phyloP scores from a whole-genome alignment of 2,797 vertebrate genomes.

The Telmatherina bonti region DNA sequence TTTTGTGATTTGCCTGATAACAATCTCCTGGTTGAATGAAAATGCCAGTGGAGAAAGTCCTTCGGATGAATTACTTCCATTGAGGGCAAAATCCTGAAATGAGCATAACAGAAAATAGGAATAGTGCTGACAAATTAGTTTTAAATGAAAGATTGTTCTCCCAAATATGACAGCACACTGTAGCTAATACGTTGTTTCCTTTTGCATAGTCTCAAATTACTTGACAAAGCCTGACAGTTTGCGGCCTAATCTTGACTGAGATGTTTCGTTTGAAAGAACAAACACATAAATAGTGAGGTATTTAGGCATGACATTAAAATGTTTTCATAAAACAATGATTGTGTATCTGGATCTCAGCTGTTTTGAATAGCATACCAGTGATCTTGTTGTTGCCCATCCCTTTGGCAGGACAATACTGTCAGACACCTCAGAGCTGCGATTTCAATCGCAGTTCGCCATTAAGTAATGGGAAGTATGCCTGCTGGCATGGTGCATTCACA shows the following conservation, averaged over 20 bases:
- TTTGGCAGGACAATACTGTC: slow-evolving; percentile 55
- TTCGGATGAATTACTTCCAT: slow-evolving; percentile 47
- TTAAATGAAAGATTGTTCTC: slow-evolving; percentile 42
- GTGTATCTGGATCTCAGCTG: slow-evolving; percentile 46
- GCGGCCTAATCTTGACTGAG: slow-evolving; percentile 25
- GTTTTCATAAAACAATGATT: slow-evolving; percentile 50
- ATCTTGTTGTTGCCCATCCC: slow-evolving; percentile 54
- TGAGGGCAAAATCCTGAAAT: slow-evolving; percentile 54
- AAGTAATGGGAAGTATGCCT: slow-evolving; percentile 65
- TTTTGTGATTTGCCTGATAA: slow-evolving; percentile 65
- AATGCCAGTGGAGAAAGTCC: slow-evolving; percentile 50
- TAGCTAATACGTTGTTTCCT: slow-evolving; percentile 24
- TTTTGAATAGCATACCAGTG: slow-evolving; percentile 46
- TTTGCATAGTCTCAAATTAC: slow-evolving; percentile 18
- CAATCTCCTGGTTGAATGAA: slow-evolving; percentile 57
- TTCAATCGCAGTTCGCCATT: slow-evolving; percentile 66
- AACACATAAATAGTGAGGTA: slow-evolving; percentile 49
- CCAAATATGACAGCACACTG: slow-evolving; percentile 8
- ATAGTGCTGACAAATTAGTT: slow-evolving; percentile 35
- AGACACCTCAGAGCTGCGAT: slow-evolving; percentile 57
- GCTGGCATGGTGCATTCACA: slow-evolving; percentile 62
- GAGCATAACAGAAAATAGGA: slow-evolving; percentile 16
- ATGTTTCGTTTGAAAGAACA: slow-evolving; percentile 45
- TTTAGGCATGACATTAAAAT: slow-evolving; percentile 45
- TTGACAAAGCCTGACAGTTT: slow-evolving; percentile 34